Base-by-base conservation (phyloP, 2,888 invertebrate genomes). In the Hemistola chrysoprasaria region DNA sequence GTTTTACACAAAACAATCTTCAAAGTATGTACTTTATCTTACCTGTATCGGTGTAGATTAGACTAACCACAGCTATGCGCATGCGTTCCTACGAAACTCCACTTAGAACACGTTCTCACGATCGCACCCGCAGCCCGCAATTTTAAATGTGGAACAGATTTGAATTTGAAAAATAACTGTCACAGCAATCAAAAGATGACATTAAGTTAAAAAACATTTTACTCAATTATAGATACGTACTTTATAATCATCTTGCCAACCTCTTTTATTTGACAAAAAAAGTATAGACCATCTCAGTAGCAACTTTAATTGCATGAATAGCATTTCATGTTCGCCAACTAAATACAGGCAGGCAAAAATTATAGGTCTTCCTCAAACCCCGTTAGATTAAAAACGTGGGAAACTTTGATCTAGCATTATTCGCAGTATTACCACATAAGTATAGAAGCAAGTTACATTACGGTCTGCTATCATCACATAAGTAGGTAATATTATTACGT, bases 51-150 rank as follows among this genome's bases (percentile, higher is more conserved):
- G 8, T 9, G 9, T 23, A 23, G 38, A 56, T 16, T 2, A 16
- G 16, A 4, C 16, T 53, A 59, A 62, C 64, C 67, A 41, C 64
- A 65, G 40, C 22, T 29, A 59, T 53, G 58, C 50, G 51, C 47
- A 50, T 51, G 52, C 53, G 35, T 34, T 36, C 36, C 26, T 30
- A 27, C n/a, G 16, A 53, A 60, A 47, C 35, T 40, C 39, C 59
- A 50, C 44, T 58, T 49, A n/a, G 50, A 53, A 52, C 66, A 64
- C 65, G 66, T 64, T 54, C 52, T 44, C 40, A 52, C 50, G 49
- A 44, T 50, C 48, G 31, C 53, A 48, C 53, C 52, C 53, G 51
- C 44, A 42, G 45, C 36, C n/a, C n/a, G 16, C 43, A 1, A n/a
- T 47, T 44, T 38, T 32, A 36, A 42, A 45, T 38, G 40, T 37